Evolutionary conservation across 1,140 invertebrate species (phyloP).

Genomic region (Euschistus heros): DNA sequence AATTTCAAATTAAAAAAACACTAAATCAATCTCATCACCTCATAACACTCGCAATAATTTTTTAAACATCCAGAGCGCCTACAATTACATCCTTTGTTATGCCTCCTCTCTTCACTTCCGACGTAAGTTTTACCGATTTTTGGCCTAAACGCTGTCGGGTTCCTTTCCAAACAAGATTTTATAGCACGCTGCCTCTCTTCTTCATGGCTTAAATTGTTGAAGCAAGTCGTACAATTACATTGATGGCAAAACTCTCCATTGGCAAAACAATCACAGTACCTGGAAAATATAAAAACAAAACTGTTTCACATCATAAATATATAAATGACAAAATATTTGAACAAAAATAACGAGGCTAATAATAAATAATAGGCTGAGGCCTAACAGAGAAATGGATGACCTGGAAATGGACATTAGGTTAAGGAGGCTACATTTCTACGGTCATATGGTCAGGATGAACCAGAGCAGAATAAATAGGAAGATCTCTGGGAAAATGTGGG

Average conservation of each 20-base stretch:
- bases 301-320: too few relatives aligned
- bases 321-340: too few relatives aligned
- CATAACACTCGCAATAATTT: conserved; percentile 99
- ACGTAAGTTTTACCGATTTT: conserved; percentile 85
- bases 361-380: too few relatives aligned
- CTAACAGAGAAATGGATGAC: too few relatives aligned
- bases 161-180: conserved; percentile 82
- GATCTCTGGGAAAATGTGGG: too few relatives aligned
- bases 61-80: conserved; percentile 97
- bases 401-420: too few relatives aligned
- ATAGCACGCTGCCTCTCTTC: conserved; percentile 90
- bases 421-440: too few relatives aligned
- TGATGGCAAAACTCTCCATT: conserved; percentile 98
- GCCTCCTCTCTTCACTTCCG: conserved; percentile 60
- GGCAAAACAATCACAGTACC: conserved; percentile 99
- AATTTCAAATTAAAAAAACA: background rate
- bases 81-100: conserved; percentile 99
- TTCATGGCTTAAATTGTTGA: conserved; percentile 93
- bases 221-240: conserved; percentile 98
- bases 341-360: too few relatives aligned
- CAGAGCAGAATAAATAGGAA: too few relatives aligned
- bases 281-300: conserved; percentile 33
- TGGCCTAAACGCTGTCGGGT: conserved; percentile 91
- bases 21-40: conserved; percentile 45
- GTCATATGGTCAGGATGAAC: too few relatives aligned